Evolutionary conservation across 2,113 vertebrate genomes (phyloP), one percentile per base, ranked within the genome.

Genomic region (Electrona antarctica): DNA sequence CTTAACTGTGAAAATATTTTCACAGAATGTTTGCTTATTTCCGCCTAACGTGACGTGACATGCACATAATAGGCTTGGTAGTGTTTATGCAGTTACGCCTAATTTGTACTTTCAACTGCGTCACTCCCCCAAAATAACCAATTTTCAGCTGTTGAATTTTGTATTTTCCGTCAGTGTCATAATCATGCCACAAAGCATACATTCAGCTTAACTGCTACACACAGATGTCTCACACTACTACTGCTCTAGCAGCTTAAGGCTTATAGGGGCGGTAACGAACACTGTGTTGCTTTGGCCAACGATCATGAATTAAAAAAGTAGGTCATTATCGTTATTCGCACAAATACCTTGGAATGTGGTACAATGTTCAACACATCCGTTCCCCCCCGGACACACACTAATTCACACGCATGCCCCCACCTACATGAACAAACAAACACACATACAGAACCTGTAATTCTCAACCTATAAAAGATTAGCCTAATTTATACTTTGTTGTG

Each of bases 221-320:
- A 6, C 51, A 11, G 33, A 41, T 41, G 33, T 41, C 33, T 41
- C n/a, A 54, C 51, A 12, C 11, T 13, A 13, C n/a, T 54, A 13
- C 51, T 54, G 13, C 3, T 6, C 51, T 1, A 33, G 51, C 14
- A 54, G 55, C 21, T 21, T 21, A 69, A 13, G 61, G 60, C 5
- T 11, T 0, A 41, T 6, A 41, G 3, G 33, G 33, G 7, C 15
- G 33, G 62, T n/a, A 64, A 68, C 56, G 4, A 58, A 57, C 56
- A 60, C 29, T 4, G 76, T 82, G 78, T 83, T 85, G 78, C 80
- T 77, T 74, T 76, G 57, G 71, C 45, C 55, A 47, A 10, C 14
- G 1, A 45, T 13, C 2, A 2, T 57, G 15, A 33, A 47, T 33
- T 50, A 7, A 14, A 21, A 41, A 45, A 49, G 54, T 7, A 54